Base-by-base conservation (phyloP, 2,797 vertebrate species). In the Pteropus rufus region DNA sequence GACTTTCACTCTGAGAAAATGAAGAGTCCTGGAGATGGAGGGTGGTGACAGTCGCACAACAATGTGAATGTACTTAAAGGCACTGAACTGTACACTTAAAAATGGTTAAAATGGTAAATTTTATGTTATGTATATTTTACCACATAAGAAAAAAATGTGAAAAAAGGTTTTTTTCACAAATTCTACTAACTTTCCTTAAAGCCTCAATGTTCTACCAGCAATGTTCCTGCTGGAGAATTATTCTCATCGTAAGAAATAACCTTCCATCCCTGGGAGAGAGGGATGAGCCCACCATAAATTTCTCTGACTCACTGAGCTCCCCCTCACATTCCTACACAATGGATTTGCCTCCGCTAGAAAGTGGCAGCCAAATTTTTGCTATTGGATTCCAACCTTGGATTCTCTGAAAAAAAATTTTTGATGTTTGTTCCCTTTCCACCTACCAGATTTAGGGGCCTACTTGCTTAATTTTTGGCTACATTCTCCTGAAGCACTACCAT, bases 391-490 rank as follows among this genome's bases (percentile, higher is more conserved):
- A 64, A 62, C 31, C 49, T n/a, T n/a, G 7, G 49, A 70, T 52
- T 62, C 24, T 46, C 84, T 52, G 65, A 80, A 90, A 16, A 81
- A 24, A 10, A 29, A 12, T 0, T 3, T 52, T 10, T 41, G 31
- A 10, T 5, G n/a, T 31, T 8, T 7, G 12, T 10, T 46, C 34
- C 58, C 49, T 36, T 41, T 21, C 29, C 23, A 23, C 34, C 24
- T 15, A 10, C 3, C 10, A 18, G 56, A 10, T 64, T 2, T 44
- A 23, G 31, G 18, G 36, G 15, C 7, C 41, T 24, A 10, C 46
- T 24, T 39, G 24, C 2, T 29, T 10, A 0, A 0, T 11, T 15
- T 26, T 41, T 34, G 9, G 18, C 14, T 24, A 6, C 10, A 7
- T 12, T 58, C 19, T 46, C 54, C 49, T 8, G 4, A 31, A 69